Conservation (phyloP, 2,888 invertebrate species). For the Calephelis perditalis region DNA sequence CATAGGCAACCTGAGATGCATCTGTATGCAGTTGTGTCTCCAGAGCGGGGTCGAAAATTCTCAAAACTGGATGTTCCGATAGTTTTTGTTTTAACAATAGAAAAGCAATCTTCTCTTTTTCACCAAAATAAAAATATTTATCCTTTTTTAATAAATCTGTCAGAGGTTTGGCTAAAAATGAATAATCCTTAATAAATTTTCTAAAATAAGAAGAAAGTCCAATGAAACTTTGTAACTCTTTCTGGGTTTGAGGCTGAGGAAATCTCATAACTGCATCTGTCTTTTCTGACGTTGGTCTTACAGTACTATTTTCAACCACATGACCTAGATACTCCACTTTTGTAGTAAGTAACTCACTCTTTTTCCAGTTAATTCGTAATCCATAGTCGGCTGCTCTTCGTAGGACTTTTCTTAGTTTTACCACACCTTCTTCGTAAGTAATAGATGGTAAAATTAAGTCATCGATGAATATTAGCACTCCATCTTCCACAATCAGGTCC, state of each 20-base stretch:
- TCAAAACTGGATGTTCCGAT: not conserved
- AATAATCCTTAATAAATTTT: slow-evolving; percentile 33
- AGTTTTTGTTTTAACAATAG: slow-evolving; percentile 20
- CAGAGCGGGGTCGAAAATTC: slow-evolving; percentile 23
- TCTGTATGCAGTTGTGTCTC: slow-evolving; percentile 31
- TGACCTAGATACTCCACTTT: slow-evolving; percentile 33
- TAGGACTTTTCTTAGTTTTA: not conserved
- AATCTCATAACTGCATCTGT: slow-evolving; percentile 27
- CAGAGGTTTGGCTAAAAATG: slow-evolving; percentile 31
- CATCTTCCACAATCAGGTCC: not conserved
- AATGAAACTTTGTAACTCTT: slow-evolving; percentile 30
- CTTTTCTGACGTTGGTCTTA: slow-evolving; percentile 28
- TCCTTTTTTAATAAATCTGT: slow-evolving; percentile 26
- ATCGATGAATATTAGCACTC: not conserved
- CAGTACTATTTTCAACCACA: slow-evolving; percentile 21
- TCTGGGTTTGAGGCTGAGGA: slow-evolving; percentile 26
- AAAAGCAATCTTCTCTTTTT: slow-evolving; percentile 20
- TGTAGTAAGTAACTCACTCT: slow-evolving; percentile 36
- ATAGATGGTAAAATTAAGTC: not conserved
- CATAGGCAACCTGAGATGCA: slow-evolving; percentile 22
- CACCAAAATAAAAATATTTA: slow-evolving; percentile 17
- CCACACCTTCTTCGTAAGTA: not conserved
- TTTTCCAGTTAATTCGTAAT: slow-evolving; percentile 31
- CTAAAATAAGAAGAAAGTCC: slow-evolving; percentile 32
- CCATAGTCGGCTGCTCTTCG: slow-evolving; percentile 26